A percentile compares a stretch with the other conserved stretches of the same genome.
Evolutionary conservation across 1,140 invertebrate species (phyloP).

Genomic region (Drosophila equinoxialis): DNA sequence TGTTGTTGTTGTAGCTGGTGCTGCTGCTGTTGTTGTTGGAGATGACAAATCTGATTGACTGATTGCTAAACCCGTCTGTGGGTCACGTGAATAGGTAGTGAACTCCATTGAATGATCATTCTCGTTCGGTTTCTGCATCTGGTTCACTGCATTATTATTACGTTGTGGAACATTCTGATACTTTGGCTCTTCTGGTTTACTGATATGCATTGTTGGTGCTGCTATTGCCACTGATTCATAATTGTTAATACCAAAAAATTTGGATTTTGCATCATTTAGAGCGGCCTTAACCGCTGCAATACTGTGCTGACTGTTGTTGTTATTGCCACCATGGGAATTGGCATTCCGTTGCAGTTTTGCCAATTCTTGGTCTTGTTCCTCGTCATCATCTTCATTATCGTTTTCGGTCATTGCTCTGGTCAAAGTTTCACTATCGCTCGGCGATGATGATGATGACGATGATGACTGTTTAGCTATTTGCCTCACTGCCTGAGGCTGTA

Average conservation of each 20-base stretch:
- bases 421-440: slow-evolving; percentile 9
- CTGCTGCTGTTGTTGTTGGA: neutral
- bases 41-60: slow-evolving; percentile 14
- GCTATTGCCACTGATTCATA: slow-evolving; percentile 35
- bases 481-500: neutral
- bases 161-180: slow-evolving; percentile 69
- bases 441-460: neutral
- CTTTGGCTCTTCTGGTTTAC: slow-evolving; percentile 51
- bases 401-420: neutral
- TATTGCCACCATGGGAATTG: slow-evolving; percentile 53
- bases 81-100: neutral
- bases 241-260: slow-evolving; percentile 80
- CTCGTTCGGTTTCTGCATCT: slow-evolving; percentile 6
- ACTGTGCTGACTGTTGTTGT: slow-evolving; percentile 52
- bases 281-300: slow-evolving; percentile 79
- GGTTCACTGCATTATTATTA: slow-evolving; percentile 26
- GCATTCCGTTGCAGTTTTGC: slow-evolving; percentile 27
- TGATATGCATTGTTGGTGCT: neutral
- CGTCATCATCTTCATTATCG: neutral
- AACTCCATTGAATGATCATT: slow-evolving; percentile 2
- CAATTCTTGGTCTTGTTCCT: neutral
- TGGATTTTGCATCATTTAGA: slow-evolving; percentile 78
- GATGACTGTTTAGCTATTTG: slow-evolving; percentile 4
- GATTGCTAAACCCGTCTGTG: neutral
- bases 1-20: neutral